Percentiles rank a stretch among this genome's conserved stretches.
Conservation (phyloP, 1,140 invertebrate genomes). For the Sipha flava region DNA sequence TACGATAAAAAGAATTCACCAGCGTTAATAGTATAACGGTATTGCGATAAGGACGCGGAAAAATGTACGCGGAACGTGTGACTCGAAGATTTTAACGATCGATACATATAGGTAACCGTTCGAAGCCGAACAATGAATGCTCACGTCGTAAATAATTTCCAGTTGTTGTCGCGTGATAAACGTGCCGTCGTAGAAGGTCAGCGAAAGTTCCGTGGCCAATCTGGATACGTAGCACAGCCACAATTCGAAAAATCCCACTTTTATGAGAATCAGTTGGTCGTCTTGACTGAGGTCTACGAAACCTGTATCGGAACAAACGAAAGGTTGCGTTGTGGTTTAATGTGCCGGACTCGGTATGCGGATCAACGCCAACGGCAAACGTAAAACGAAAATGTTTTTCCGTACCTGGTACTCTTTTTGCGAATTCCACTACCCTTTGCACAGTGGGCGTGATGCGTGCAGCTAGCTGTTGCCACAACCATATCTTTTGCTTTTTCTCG, state of each 20-base stretch:
- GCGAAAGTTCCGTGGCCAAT: slow-evolving; percentile 66
- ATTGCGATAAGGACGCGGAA: no score
- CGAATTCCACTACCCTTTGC: slow-evolving; percentile 86
- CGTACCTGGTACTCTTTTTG: slow-evolving; percentile 73
- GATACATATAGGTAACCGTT: no score
- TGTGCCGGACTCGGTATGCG: neutral
- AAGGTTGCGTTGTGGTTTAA: neutral
- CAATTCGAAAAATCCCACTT: slow-evolving; percentile 93
- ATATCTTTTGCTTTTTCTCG: slow-evolving; percentile 59
- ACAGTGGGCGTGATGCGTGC: slow-evolving; percentile 73
- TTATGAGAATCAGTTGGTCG: slow-evolving; percentile 88
- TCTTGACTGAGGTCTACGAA: slow-evolving; percentile 81
- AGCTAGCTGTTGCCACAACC: slow-evolving; percentile 58
- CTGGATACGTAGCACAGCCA: slow-evolving; percentile 82
- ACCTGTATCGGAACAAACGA: slow-evolving; percentile 44
- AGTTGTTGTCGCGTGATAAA: slow-evolving; percentile 76
- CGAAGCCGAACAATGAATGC: no score
- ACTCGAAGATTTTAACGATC: no score
- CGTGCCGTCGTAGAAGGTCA: slow-evolving; percentile 90
- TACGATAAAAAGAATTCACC: no score
- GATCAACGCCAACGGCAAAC: neutral
- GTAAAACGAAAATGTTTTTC: neutral
- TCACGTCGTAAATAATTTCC: slow-evolving; percentile 86
- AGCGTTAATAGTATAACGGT: no score
- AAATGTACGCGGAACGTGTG: no score